A percentile compares a stretch with the other conserved stretches of the same genome.
Evolutionary conservation across 2,797 vertebrate species (phyloP).

Genomic region (Decapterus maruadsi): DNA sequence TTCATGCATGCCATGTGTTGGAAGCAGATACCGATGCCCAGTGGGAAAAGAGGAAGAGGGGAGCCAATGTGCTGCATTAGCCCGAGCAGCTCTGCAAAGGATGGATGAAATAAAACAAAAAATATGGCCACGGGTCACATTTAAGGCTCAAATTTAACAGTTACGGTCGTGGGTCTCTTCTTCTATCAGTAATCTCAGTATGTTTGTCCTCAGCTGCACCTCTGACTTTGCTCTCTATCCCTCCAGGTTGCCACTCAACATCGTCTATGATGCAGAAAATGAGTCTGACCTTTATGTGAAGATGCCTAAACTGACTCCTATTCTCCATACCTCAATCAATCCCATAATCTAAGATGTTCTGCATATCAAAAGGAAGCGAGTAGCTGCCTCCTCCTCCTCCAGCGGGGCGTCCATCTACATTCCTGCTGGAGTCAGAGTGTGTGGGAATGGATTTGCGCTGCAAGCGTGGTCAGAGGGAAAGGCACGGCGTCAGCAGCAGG

Average conservation of each 20-base stretch:
- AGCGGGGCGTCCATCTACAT: conserved; percentile 39
- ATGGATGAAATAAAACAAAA: not conserved
- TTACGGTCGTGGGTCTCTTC: not conserved
- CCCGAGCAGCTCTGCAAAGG: not conserved
- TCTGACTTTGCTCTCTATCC: not conserved
- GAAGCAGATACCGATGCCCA: not conserved
- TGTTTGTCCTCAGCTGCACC: no score
- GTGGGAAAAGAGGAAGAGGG: not conserved
- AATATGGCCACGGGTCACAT: not conserved
- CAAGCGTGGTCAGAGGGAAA: conserved; percentile 38
- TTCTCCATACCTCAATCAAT: conserved; percentile 7
- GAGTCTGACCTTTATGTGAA: conserved; percentile 47
- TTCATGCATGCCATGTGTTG: not conserved
- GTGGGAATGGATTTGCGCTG: conserved; percentile 51
- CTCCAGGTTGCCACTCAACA: conserved; percentile 5
- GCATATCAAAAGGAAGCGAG: conserved; percentile 45
- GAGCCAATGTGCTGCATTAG: not conserved
- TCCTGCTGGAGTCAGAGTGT: conserved; percentile 60
- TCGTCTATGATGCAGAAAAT: conserved; percentile 26
- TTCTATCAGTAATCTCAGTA: not conserved
- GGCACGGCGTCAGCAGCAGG: conserved; percentile 66
- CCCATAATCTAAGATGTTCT: conserved; percentile 23
- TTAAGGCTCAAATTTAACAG: not conserved
- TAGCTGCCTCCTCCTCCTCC: conserved; percentile 7
- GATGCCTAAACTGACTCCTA: conserved; percentile 23